Evolutionary conservation across 2,113 vertebrate genomes (phyloP), one percentile per base, ranked within the genome.

Genomic region (Podiceps cristatus): DNA sequence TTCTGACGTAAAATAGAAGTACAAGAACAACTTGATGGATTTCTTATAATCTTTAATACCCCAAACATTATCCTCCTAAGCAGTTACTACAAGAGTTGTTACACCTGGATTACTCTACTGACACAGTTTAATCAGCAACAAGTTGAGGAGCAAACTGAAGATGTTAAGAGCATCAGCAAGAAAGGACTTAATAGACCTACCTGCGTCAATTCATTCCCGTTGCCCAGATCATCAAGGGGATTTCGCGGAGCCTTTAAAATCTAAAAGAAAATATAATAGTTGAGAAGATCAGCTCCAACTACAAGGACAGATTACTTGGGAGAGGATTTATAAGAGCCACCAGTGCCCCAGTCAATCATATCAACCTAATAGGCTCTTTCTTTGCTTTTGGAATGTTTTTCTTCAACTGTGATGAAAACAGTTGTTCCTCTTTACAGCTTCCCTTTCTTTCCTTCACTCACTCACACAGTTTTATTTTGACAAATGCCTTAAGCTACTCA

Each of bases 221-320:
- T 91, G 87, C 91, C 98, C 42, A 98, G 86, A 49, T 98, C 98
- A 73, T 97, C 97, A 55, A 99, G 97, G 78, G 98, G 98, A 92
- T 97, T 97, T 83, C 98, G 97, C 2, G 98, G 97, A 40, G 94
- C 97, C 96, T 99, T 99, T 96, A 99, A 97, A 95, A 99, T 99
- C 98, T 98, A 81, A 55, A 94, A 94, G 52, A 35, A 85, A 94
- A 88, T 5, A 62, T 4, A 85, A 78, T 1, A 89, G 56, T 40
- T 96, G 40, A 97, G 86, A 72, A 96, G 31, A 77, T 33, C 44
- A 56, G 40, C n/a, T 83, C 31, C 33, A 59, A 11, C 31, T 63
- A 24, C 47, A 27, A 31, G 63, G 88, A 50, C 29, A 13, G 12
- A 29, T 28, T 29, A 45, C 45, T 28, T 33, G 50, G 40, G 14